Percentiles rank a stretch among this genome's conserved stretches.
These are phyloP conservation scores for Tupaia chinensis DNA, from an alignment of 2,113 vertebrate species.

Conservation along the genomic window DNA sequence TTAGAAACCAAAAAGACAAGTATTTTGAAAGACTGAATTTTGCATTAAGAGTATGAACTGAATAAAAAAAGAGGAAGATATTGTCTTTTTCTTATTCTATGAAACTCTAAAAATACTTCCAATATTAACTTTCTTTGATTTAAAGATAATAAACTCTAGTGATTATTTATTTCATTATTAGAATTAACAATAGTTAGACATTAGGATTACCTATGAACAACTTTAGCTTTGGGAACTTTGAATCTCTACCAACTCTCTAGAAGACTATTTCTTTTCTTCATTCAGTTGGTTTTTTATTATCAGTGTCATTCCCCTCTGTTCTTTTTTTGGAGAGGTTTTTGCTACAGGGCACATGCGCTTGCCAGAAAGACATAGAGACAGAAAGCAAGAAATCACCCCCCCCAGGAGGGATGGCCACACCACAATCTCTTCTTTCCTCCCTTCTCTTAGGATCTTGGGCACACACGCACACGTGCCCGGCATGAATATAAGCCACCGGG, in stretches of 20 bases:
- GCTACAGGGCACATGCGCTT: no score
- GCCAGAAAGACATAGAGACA: no score
- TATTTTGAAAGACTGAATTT: neutral
- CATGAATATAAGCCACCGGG: no score
- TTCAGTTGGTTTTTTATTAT: neutral
- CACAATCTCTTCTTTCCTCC: no score
- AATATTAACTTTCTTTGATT: neutral
- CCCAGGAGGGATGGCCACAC: no score
- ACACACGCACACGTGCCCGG: no score
- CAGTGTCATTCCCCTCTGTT: neutral
- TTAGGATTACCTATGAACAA: neutral
- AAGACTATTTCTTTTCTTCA: neutral
- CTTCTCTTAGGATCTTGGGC: no score
- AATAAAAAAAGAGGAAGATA: neutral
- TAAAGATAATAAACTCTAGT: neutral
- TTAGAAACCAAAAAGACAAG: conserved; percentile 43
- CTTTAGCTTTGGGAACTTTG: neutral
- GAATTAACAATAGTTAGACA: neutral
- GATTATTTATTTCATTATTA: neutral
- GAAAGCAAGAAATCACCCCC: no score
- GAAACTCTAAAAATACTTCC: neutral
- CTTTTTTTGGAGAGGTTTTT: no score
- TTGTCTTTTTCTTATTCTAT: neutral
- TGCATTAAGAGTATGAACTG: neutral
- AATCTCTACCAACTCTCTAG: neutral